These are phyloP conservation scores for Scelioninae gen. 2 DNA, from an alignment of 2,888 invertebrate species.

Conservation along the genomic window DNA sequence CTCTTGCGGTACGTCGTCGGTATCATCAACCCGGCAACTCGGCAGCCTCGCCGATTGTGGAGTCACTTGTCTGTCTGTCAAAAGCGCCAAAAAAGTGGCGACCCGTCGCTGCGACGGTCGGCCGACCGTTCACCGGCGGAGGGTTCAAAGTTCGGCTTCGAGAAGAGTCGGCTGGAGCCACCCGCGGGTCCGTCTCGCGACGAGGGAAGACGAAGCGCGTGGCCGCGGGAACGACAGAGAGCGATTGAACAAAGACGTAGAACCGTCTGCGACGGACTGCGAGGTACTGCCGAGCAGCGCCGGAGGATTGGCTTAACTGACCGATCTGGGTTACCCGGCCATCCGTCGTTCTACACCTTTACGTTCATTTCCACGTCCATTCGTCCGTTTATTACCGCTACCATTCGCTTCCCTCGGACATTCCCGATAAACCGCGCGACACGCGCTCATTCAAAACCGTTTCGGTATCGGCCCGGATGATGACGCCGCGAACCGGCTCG, in stretches of 20 bases:
- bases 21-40: constrained; percentile 60
- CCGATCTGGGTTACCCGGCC: constrained; percentile 76
- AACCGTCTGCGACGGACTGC: constrained; percentile 71
- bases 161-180: no score
- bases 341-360: constrained; percentile 70
- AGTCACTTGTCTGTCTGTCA: no score
- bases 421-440: constrained; percentile 54
- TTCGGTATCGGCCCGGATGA: constrained; percentile 55
- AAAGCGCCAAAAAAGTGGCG: no score
- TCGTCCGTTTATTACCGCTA: constrained; percentile 64
- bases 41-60: constrained; percentile 16
- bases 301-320: constrained; percentile 71
- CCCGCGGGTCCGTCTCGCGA: no score
- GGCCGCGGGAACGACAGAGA: constrained; percentile 5
- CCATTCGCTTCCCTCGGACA: constrained; percentile 58
- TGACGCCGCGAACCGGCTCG: constrained; percentile 49
- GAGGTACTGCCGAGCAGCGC: constrained; percentile 71
- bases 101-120: no score
- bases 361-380: constrained; percentile 66
- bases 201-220: constrained; percentile 12
- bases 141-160: no score
- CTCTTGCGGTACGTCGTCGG: constrained; percentile 19
- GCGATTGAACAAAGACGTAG: constrained; percentile 54
- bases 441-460: constrained; percentile 59
- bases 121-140: no score